These are phyloP conservation scores for Penaeus monodon DNA, from an alignment of 2,888 invertebrate genomes.

Conservation along the genomic window DNA sequence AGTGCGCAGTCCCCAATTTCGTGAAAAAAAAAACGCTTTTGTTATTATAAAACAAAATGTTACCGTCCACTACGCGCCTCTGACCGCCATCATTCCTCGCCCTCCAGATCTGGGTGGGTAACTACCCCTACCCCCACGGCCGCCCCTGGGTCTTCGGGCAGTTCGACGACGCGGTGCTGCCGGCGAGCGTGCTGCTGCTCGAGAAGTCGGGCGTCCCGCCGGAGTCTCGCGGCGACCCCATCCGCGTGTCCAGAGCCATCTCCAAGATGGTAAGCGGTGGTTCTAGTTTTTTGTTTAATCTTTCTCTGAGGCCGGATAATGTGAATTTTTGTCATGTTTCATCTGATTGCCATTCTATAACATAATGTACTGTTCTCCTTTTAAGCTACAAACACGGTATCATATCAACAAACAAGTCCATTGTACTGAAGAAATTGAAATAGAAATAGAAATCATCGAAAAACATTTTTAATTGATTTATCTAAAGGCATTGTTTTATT, in stretches of 20 bases:
- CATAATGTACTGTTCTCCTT: no score
- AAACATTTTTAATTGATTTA: no score
- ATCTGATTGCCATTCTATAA: not conserved
- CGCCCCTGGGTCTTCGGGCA: slow-evolving; percentile 93
- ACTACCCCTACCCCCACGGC: slow-evolving; percentile 85
- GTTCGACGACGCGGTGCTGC: slow-evolving; percentile 85
- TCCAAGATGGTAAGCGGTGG: slow-evolving; percentile 78
- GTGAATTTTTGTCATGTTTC: not conserved
- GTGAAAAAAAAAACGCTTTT: not conserved
- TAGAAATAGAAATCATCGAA: no score
- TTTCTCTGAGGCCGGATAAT: not conserved
- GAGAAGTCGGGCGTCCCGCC: slow-evolving; percentile 78
- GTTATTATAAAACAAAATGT: no score
- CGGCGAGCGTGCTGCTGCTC: slow-evolving; percentile 83
- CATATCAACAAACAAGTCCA: no score
- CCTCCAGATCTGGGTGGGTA: slow-evolving; percentile 86
- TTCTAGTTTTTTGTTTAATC: not conserved
- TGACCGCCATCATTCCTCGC: not conserved
- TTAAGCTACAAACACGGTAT: no score
- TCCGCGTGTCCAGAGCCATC: slow-evolving; percentile 78
- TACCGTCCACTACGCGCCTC: no score
- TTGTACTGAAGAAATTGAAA: no score
- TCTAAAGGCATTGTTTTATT: not conserved
- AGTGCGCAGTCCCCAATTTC: not conserved
- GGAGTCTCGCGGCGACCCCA: slow-evolving; percentile 79